phyloP scores from a whole-genome alignment of 2,888 invertebrate species.

The Acronicta psi region DNA sequence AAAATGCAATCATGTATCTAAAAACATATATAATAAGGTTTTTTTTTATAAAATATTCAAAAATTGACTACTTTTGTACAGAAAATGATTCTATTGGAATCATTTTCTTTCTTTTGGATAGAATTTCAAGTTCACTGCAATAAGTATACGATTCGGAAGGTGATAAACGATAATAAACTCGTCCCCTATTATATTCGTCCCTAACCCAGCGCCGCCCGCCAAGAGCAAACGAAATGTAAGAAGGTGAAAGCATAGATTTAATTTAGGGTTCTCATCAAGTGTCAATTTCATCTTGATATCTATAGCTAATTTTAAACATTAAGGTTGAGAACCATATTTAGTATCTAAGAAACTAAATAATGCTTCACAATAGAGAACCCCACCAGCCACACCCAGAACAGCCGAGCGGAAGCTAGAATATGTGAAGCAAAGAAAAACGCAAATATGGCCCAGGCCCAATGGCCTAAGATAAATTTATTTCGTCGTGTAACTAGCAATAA shows the following conservation, averaged over 20 bases:
- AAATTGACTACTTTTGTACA: too few relatives aligned
- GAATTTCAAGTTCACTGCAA: conserved; percentile 14
- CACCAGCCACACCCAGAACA: conserved; percentile 60
- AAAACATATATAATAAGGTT: too few relatives aligned
- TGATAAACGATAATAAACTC: conserved; percentile 23
- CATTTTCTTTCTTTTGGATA: too few relatives aligned
- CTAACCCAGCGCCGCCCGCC: conserved; percentile 2
- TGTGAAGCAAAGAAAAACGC: conserved; percentile 66
- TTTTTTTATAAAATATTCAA: too few relatives aligned
- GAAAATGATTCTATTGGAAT: too few relatives aligned
- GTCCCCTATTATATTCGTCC: conserved; percentile 20
- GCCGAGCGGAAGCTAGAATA: conserved; percentile 69
- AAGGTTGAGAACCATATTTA: not conserved
- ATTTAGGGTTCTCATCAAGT: conserved; percentile 17
- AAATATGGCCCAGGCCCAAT: conserved; percentile 77
- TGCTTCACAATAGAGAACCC: conserved; percentile 16
- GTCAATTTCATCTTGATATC: conserved; percentile 8
- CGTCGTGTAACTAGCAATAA: conserved; percentile 86
- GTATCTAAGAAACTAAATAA: conserved; percentile 13
- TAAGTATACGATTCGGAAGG: conserved; percentile 24
- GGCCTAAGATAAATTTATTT: conserved; percentile 86
- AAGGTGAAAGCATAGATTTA: conserved; percentile 14
- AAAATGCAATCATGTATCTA: not conserved
- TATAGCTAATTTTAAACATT: not conserved
- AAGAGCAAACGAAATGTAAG: conserved; percentile 11